Percentiles rank a stretch among this genome's conserved stretches.
Evolutionary conservation across 2,888 invertebrate species (phyloP).

Genomic region (Chalcis sispes): DNA sequence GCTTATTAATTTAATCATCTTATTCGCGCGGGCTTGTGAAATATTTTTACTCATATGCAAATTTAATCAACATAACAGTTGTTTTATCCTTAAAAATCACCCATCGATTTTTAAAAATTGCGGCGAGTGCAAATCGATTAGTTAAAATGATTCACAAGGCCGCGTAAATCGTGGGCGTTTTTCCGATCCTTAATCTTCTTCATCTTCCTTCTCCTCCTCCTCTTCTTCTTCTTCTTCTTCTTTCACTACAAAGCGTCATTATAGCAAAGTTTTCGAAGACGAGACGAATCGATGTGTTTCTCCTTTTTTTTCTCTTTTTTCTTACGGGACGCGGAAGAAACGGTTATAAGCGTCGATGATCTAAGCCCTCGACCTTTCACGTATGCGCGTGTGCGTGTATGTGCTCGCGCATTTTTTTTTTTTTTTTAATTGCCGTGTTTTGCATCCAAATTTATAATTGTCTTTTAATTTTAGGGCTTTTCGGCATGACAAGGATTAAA

Average conservation of each 20-base stretch:
- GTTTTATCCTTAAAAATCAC: neutral
- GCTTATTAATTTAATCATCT: too few relatives aligned
- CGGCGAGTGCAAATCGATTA: neutral
- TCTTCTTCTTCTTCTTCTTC: neutral
- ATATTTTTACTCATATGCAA: too few relatives aligned
- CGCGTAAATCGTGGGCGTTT: slow-evolving; percentile 34
- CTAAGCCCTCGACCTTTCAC: slow-evolving; percentile 30
- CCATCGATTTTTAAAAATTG: neutral
- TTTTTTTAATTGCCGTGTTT: slow-evolving; percentile 13
- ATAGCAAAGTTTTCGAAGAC: slow-evolving; percentile 1
- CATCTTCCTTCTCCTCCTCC: neutral
- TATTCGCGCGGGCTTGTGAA: too few relatives aligned
- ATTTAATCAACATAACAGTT: neutral
- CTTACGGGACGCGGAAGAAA: slow-evolving; percentile 30
- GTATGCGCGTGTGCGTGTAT: neutral
- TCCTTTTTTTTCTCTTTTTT: neutral
- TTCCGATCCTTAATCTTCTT: slow-evolving; percentile 14
- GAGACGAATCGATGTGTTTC: slow-evolving; percentile 21
- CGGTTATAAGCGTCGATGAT: slow-evolving; percentile 50
- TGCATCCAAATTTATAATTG: neutral
- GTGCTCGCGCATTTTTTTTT: too few relatives aligned
- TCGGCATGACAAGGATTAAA: neutral
- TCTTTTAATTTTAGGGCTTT: neutral
- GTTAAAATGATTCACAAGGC: slow-evolving; percentile 32
- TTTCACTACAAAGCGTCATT: slow-evolving; percentile 19